Percentiles rank a stretch among this genome's conserved stretches.
phyloP scores from a whole-genome alignment of 2,888 invertebrate genomes.

The Spodoptera exigua region DNA sequence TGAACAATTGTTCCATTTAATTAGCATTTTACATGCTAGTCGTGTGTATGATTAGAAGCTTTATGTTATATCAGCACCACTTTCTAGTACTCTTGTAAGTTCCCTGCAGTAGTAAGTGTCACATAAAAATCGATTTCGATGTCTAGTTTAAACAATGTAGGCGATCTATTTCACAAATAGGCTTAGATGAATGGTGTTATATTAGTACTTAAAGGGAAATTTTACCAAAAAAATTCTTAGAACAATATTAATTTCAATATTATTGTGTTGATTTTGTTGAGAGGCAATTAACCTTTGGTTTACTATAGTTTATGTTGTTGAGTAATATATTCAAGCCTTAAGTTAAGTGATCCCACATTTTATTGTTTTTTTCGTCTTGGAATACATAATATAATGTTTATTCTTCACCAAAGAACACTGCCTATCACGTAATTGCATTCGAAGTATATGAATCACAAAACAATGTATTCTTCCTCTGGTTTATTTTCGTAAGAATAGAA shows the following conservation, averaged over 20 bases:
- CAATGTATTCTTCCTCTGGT: conserved; percentile 9
- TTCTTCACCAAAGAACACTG: conserved; percentile 79
- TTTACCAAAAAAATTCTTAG: conserved; percentile 83
- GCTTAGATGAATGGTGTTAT: conserved; percentile 74
- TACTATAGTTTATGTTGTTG: conserved; percentile 74
- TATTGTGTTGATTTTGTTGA: conserved; percentile 74
- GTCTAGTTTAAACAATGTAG: conserved; percentile 56
- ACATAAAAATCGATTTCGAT: conserved; percentile 45
- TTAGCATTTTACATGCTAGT: conserved; percentile 83
- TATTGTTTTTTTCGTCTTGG: conserved; percentile 53
- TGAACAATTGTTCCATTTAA: conserved; percentile 56
- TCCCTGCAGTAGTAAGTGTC: conserved; percentile 57
- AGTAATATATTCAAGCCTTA: conserved; percentile 79
- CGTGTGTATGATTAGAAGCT: conserved; percentile 70
- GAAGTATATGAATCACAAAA: conserved; percentile 28
- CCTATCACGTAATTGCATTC: conserved; percentile 40
- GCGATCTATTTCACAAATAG: conserved; percentile 79
- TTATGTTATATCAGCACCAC: conserved; percentile 60
- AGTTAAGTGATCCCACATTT: conserved; percentile 60
- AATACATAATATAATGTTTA: conserved; percentile 61
- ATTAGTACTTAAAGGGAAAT: conserved; percentile 85
- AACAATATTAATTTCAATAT: conserved; percentile 80
- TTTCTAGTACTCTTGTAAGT: conserved; percentile 58
- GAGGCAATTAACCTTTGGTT: conserved; percentile 66
- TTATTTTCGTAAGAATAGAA: conserved; percentile 14